phyloP scores from a whole-genome alignment of 2,797 vertebrate species.

The Cryptoblepharus egeriae region DNA sequence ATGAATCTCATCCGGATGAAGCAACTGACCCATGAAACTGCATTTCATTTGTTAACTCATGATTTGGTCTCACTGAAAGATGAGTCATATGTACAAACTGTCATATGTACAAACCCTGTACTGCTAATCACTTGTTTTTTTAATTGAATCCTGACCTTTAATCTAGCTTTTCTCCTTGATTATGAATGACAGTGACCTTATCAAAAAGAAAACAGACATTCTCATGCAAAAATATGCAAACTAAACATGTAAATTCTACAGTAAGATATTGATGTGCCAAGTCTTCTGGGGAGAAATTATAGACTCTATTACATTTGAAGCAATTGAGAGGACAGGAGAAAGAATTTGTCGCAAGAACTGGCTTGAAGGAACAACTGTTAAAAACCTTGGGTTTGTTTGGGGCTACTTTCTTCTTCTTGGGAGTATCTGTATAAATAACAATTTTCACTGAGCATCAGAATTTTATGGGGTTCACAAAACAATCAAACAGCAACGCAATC shows the following conservation, averaged over 20 bases:
- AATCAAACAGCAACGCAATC: constrained; percentile 68
- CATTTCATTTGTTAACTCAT: constrained; percentile 81
- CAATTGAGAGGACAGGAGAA: constrained; percentile 52
- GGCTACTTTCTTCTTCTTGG: constrained; percentile 71
- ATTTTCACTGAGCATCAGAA: constrained; percentile 75
- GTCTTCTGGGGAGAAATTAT: constrained; percentile 70
- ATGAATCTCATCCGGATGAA: constrained; percentile 70
- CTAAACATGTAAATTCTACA: constrained; percentile 82
- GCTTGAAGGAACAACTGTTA: constrained; percentile 59
- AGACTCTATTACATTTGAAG: constrained; percentile 65
- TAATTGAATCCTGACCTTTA: constrained; percentile 84
- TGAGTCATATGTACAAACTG: no score
- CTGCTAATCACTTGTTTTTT: constrained; percentile 77
- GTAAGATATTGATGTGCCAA: constrained; percentile 76
- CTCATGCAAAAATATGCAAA: constrained; percentile 85
- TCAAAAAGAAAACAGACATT: constrained; percentile 81
- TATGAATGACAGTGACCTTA: constrained; percentile 86
- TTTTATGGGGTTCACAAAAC: constrained; percentile 68
- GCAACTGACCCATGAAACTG: constrained; percentile 68
- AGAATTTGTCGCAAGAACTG: constrained; percentile 63
- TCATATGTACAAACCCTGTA: constrained; percentile 78
- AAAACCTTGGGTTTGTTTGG: constrained; percentile 69
- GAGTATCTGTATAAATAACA: constrained; percentile 78
- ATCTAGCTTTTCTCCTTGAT: constrained; percentile 82
- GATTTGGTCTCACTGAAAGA: constrained; percentile 79